Evolutionary conservation across 2,113 vertebrate genomes (phyloP), one percentile per base, ranked within the genome.

Genomic region (Ptyas mucosa): DNA sequence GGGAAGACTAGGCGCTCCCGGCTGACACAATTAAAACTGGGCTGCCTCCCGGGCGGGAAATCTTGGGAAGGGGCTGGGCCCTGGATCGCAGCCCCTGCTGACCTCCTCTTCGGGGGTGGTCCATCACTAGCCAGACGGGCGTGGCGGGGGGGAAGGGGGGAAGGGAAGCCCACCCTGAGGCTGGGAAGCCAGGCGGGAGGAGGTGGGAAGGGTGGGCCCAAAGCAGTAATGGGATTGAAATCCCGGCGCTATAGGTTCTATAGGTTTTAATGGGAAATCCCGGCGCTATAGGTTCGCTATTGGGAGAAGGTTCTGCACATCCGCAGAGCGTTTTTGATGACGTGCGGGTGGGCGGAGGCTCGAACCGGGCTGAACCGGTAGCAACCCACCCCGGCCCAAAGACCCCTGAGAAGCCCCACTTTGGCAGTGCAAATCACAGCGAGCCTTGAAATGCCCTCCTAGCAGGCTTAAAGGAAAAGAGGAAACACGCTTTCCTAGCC

Each of bases 81-180:
- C 10, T 94, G 89, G 69, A 85, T 29, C 64, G 64, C 51, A 55
- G 12, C 89, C 89, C 91, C 93, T 34, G 92, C 46, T n/a, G 20
- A 57, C 92, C 87, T 91, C 69, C 87, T 87, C 46, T 90, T 21
- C 7, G 3, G 81, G 89, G 26, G 0, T 89, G 89, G 94, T 69
- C 85, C 92, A 85, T 85, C 92, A 89, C 46, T n/a, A 0, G 26
- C 92, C 34, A 75, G 88, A 93, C 12, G 0, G 0, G 90, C 43
- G 4, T 4, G 43, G 43, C n/a, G 43, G 43, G 43, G 43, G 91
- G 94, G 96, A 93, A 88, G 3, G 95, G 90, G 92, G 95, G 95
- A 93, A 89, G 14, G 5, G 92, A 0, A 0, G 11, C 4, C 11
- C 92, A 3, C 9, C 69, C 69, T 1, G 1, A 94, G 75, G 18